A percentile compares a stretch with the other conserved stretches of the same genome.
These are phyloP conservation scores for Aegithalos caudatus DNA, from an alignment of 2,113 vertebrate species.

Conservation along the genomic window DNA sequence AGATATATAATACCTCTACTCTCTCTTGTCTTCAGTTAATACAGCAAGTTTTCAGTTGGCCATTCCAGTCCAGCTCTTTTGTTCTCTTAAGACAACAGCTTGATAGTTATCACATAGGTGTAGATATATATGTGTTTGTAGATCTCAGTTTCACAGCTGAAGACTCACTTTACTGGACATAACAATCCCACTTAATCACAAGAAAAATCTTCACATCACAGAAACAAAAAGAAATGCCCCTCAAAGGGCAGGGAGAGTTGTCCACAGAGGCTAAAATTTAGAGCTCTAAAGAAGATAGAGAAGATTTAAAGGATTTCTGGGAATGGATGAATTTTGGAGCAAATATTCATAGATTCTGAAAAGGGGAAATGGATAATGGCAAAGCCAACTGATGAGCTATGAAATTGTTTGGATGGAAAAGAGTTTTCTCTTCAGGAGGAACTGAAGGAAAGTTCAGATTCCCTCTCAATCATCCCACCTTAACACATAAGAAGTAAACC, in stretches of 20 bases:
- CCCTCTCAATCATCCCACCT: neutral
- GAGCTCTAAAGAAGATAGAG: neutral
- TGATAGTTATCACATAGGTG: neutral
- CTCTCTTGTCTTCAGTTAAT: neutral
- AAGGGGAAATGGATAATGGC: neutral
- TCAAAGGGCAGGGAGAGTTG: neutral
- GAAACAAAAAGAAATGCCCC: neutral
- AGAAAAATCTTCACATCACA: neutral
- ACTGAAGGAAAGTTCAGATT: neutral
- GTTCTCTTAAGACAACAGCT: neutral
- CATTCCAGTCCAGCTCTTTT: neutral
- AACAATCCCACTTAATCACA: neutral
- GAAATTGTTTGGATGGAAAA: neutral
- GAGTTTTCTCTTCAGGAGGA: neutral
- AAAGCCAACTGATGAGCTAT: neutral
- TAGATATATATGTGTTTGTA: neutral
- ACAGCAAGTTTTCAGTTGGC: neutral
- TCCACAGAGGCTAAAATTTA: neutral
- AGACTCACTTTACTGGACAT: neutral
- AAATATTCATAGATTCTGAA: neutral
- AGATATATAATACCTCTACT: neutral
- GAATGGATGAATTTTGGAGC: neutral
- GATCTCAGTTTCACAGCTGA: neutral
- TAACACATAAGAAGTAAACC: neutral
- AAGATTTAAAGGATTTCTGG: neutral